A percentile compares a stretch with the other conserved stretches of the same genome.
Conservation (phyloP, 2,797 vertebrate species). For the Cryptoprocta ferox region DNA sequence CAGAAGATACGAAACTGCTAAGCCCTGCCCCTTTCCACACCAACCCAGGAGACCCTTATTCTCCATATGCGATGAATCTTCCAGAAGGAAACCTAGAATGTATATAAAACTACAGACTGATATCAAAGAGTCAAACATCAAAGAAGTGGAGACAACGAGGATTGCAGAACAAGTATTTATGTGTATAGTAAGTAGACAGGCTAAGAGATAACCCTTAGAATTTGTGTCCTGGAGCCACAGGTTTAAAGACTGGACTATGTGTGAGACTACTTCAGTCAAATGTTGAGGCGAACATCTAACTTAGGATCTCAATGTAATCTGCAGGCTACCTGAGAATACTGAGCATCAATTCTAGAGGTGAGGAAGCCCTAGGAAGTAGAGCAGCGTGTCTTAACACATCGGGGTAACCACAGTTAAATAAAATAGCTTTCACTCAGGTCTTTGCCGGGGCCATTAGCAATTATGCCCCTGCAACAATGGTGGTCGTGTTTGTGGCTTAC, state of each 20-base stretch:
- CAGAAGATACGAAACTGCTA: conserved; percentile 64
- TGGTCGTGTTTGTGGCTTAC: conserved; percentile 85
- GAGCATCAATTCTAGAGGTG: background rate
- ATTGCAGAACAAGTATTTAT: conserved; percentile 31
- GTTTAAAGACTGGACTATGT: conserved; percentile 1
- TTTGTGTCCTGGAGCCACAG: background rate
- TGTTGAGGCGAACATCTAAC: background rate
- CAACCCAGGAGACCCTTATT: conserved; percentile 62
- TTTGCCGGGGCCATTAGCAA: background rate
- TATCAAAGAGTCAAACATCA: conserved; percentile 53
- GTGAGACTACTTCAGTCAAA: conserved; percentile 25
- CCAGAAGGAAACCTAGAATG: conserved; percentile 63
- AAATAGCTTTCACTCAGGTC: background rate
- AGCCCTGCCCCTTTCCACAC: conserved; percentile 65
- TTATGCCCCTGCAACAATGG: background rate
- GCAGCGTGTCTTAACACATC: background rate
- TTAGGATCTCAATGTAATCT: background rate
- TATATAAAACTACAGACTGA: conserved; percentile 10
- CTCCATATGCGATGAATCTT: background rate
- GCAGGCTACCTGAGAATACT: background rate
- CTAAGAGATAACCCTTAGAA: background rate
- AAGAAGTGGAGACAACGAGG: conserved; percentile 54
- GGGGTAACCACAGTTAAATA: background rate
- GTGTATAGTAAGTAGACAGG: background rate
- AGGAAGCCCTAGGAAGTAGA: background rate